Evolutionary conservation across 2,113 vertebrate genomes (phyloP).

Genomic region (Pagrus major): DNA sequence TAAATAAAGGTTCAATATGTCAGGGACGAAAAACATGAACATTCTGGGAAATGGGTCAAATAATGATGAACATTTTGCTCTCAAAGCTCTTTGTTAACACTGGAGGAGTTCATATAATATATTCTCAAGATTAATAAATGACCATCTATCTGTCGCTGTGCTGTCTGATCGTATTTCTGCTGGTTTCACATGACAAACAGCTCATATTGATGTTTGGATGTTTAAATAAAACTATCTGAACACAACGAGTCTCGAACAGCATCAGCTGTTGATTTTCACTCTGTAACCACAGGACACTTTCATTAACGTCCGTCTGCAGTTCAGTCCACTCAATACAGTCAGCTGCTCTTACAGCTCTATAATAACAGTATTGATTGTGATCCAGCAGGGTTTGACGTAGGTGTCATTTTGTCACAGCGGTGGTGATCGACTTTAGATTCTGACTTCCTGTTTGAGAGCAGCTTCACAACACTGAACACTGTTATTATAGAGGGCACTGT

Average conservation of each 20-base stretch:
- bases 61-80: not conserved
- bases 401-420: not conserved
- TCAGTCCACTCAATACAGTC: not conserved
- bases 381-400: not conserved
- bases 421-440: conserved; percentile 19
- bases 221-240: too few relatives aligned
- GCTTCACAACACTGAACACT: not conserved
- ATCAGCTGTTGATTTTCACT: not conserved
- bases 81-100: not conserved
- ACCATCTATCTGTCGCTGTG: not conserved
- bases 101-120: not conserved
- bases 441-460: not conserved
- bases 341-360: not conserved
- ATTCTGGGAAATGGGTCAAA: not conserved
- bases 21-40: not conserved
- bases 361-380: not conserved
- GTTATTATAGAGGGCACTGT: too few relatives aligned
- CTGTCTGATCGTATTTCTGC: too few relatives aligned
- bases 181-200: not conserved
- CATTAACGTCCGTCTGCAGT: not conserved
- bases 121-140: not conserved
- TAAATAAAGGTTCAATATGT: not conserved
- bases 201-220: not conserved
- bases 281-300: not conserved
- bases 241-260: not conserved